These are phyloP conservation scores for Gryllus longicercus DNA, from an alignment of 2,888 invertebrate species.

Conservation along the genomic window DNA sequence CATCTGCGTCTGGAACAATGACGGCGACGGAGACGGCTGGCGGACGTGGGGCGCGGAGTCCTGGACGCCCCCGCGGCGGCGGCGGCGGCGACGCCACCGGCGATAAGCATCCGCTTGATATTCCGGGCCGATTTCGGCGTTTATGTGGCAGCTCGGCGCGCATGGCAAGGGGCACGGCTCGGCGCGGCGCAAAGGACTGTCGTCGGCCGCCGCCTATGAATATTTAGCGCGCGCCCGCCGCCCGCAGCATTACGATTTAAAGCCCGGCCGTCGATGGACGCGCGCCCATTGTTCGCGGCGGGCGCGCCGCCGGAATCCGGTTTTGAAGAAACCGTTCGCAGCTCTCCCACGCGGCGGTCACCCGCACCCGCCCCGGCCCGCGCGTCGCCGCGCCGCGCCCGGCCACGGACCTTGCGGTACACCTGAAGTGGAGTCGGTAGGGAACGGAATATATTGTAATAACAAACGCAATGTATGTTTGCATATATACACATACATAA, in stretches of 20 bases:
- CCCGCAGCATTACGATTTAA: conserved; percentile 17
- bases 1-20: no score
- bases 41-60: neutral
- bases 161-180: neutral
- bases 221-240: conserved; percentile 17
- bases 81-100: neutral
- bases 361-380: no score
- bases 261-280: conserved; percentile 2
- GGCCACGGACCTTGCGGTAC: no score
- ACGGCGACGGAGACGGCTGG: no score
- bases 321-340: neutral
- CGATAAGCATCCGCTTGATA: conserved; percentile 17
- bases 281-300: neutral
- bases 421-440: no score
- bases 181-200: neutral
- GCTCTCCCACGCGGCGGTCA: no score
- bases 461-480: no score
- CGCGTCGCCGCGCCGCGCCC: no score
- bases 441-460: no score
- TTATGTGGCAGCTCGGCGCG: neutral
- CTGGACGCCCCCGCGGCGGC: neutral
- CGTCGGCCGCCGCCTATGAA: conserved; percentile 17
- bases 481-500: no score
- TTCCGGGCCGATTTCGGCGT: conserved; percentile 17
- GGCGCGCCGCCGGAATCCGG: conserved; percentile 3